Base-by-base conservation (phyloP, 2,888 invertebrate genomes). In the Sepioteuthis lessoniana region DNA sequence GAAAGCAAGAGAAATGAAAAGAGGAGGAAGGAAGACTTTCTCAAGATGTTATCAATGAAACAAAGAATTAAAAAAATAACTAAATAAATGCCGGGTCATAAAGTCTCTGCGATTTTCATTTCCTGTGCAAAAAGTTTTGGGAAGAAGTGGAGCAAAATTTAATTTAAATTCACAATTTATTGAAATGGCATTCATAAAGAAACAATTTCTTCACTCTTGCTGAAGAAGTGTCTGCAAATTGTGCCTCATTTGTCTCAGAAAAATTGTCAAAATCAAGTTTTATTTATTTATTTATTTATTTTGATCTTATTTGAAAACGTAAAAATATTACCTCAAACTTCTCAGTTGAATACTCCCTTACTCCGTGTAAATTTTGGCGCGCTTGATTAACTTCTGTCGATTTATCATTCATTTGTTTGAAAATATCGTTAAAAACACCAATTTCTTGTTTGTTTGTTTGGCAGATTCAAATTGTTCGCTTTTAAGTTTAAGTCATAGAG, bases 91-190 rank as follows among this genome's bases (percentile, higher is more conserved):
- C 35, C n/a, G 13, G 76, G 76, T 76, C 76, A 76, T 76, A 76
- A 76, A 76, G 35, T 76, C n/a, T 76, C 76, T n/a, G n/a, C 76
- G 35, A 76, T 76, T 76, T 76, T 76, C 76, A 76, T 76, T 76
- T 76, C 35, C 13, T 76, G n/a, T 76, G 35, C 76, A 1, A 19
- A 76, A 76, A 16, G 21, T n/a, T 3, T 16, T 16, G 16, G 16
- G n/a, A 13, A 35, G n/a, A 35, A 35, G 4, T 10, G n/a, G 16
- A 28, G 31, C 10, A 76, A 76, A n/a, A 35, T 76, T 76, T 76
- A 76, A 76, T 76, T 76, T 76, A 76, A 76, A 76, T 76, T 76
- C 76, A n/a, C 76, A 76, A 76, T 76, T 76, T 76, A 76, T 76
- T 76, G 76, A 76, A 76, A 76, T 76, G 76, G n/a, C 76, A 76